Conservation (phyloP, 2,888 invertebrate genomes). For the Apodemia mormo region DNA sequence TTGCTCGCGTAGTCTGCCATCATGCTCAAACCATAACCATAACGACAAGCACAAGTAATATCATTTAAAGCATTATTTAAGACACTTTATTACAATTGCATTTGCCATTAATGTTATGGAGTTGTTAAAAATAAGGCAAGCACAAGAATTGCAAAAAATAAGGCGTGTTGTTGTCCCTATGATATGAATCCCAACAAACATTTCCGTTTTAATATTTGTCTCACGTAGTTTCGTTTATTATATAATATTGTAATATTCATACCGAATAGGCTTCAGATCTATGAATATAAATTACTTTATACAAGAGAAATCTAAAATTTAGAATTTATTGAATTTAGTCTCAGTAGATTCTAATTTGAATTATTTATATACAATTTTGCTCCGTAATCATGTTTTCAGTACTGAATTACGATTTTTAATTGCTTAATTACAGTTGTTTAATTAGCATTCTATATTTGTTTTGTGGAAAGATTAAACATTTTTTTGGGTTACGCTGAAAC, state of each 20-base stretch:
- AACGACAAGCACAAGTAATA: too few species aligned
- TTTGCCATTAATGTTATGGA: too few species aligned
- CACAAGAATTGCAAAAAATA: too few species aligned
- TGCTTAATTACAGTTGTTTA: too few species aligned
- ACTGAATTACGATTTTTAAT: neutral
- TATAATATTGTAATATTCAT: neutral
- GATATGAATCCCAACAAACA: neutral
- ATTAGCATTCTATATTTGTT: too few species aligned
- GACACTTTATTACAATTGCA: too few species aligned
- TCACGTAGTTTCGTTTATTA: neutral
- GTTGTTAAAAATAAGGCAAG: too few species aligned
- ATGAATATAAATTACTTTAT: constrained; percentile 1
- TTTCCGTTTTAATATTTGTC: neutral
- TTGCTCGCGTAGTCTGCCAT: too few species aligned
- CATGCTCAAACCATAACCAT: too few species aligned
- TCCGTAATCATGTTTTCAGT: neutral
- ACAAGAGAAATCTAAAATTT: neutral
- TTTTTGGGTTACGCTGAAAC: too few species aligned
- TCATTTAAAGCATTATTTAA: too few species aligned
- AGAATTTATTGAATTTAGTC: neutral
- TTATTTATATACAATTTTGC: neutral
- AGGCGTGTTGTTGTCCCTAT: neutral
- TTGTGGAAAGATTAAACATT: too few species aligned
- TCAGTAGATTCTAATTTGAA: neutral
- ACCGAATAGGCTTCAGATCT: neutral